Percentiles rank a stretch among this genome's conserved stretches.
phyloP scores from a whole-genome alignment of 1,140 invertebrate genomes.

The Drosophila repleta region DNA sequence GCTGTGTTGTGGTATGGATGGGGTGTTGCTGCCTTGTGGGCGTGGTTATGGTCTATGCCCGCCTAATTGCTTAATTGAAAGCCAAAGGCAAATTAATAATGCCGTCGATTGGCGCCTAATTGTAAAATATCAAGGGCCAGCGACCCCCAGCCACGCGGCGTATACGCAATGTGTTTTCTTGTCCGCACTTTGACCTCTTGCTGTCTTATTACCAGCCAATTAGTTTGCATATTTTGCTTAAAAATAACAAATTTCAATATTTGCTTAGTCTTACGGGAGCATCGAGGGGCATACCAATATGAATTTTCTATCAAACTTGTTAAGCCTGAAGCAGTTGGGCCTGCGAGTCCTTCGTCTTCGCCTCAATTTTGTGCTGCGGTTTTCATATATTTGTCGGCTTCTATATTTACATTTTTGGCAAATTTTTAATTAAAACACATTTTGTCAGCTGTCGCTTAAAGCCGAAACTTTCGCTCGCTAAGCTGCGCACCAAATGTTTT shows the following conservation, averaged over 20 bases:
- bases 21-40: neutral
- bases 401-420: slow-evolving; percentile 48
- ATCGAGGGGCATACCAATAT: too few relatives aligned
- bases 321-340: slow-evolving; percentile 22
- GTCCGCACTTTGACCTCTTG: slow-evolving; percentile 26
- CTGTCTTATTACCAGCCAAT: slow-evolving; percentile 73
- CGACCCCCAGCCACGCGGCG: slow-evolving; percentile 43
- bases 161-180: slow-evolving; percentile 67
- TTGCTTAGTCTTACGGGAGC: neutral
- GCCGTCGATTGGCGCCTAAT: slow-evolving; percentile 72
- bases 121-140: slow-evolving; percentile 72
- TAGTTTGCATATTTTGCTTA: slow-evolving; percentile 57
- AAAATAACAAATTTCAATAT: slow-evolving; percentile 7
- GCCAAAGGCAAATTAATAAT: slow-evolving; percentile 77
- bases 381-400: slow-evolving; percentile 15
- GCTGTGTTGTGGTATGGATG: too few relatives aligned
- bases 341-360: slow-evolving; percentile 43
- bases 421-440: slow-evolving; percentile 75
- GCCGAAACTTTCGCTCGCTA: slow-evolving; percentile 38
- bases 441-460: slow-evolving; percentile 74
- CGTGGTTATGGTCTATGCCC: slow-evolving; percentile 26
- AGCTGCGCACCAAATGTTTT: slow-evolving; percentile 42
- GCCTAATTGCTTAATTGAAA: slow-evolving; percentile 75
- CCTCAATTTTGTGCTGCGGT: slow-evolving; percentile 29
- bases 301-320: neutral